These are phyloP conservation scores for Protodeltote pygarga DNA, from an alignment of 2,888 invertebrate genomes.

Conservation along the genomic window DNA sequence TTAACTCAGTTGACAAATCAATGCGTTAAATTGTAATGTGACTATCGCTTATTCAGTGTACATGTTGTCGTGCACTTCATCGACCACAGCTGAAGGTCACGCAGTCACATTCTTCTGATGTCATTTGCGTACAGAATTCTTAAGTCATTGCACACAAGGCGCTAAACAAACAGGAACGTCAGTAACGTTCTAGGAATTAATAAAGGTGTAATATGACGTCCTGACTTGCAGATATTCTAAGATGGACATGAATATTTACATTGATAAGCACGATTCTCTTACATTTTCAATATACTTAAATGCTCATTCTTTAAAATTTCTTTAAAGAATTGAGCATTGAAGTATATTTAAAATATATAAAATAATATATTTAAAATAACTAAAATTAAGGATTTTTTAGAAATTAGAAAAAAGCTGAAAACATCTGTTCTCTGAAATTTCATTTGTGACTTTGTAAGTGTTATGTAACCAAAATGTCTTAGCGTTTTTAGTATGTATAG, in stretches of 20 bases:
- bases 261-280: too few species aligned
- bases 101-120: slow-evolving; percentile 60
- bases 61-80: slow-evolving; percentile 50
- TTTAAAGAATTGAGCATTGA: too few species aligned
- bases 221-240: slow-evolving; percentile 15
- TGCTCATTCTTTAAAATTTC: too few species aligned
- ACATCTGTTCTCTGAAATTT: too few species aligned
- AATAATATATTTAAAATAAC: too few species aligned
- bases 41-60: slow-evolving; percentile 38
- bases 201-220: slow-evolving; percentile 15
- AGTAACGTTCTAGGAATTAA: slow-evolving; percentile 15
- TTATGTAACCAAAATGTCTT: too few species aligned
- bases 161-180: slow-evolving; percentile 24
- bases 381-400: too few species aligned
- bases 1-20: slow-evolving; percentile 27
- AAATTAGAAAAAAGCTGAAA: too few species aligned
- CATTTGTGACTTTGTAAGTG: too few species aligned
- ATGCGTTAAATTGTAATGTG: slow-evolving; percentile 40
- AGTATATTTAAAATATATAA: too few species aligned
- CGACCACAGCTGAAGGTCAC: slow-evolving; percentile 67
- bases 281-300: too few species aligned
- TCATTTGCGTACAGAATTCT: slow-evolving; percentile 66
- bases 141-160: slow-evolving; percentile 63
- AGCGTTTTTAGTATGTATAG: too few species aligned
- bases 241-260: slow-evolving; percentile 16